Evolutionary conservation across 2,797 vertebrate species (phyloP), one percentile per base, ranked within the genome.

Genomic region (Monodelphis domestica): DNA sequence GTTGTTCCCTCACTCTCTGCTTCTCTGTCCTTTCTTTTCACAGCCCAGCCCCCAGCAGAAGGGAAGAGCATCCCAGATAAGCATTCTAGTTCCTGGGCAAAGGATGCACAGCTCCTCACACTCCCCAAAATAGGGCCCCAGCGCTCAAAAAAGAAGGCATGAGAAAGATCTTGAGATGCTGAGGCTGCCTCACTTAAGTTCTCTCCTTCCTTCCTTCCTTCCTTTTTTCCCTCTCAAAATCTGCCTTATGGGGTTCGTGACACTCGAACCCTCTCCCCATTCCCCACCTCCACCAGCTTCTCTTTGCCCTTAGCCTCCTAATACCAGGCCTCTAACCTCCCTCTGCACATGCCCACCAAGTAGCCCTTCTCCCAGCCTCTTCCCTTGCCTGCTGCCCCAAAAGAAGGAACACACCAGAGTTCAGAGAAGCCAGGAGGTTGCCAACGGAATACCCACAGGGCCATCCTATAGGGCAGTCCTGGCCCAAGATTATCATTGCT

Each of bases 301-400:
- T 45, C 54, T 30, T 52, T 70, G 21, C 52, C n/a, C 51, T 53
- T 52, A 54, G 21, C 33, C 29, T 52, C 70, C n/a, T 12, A 38
- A 30, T 5, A n/a, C 51, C 50, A 70, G 33, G 45, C 51, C 38
- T 38, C 30, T 11, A 84, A 84, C 7, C 38, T 52, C 12, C 33
- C 7, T 88, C 29, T 88, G 53, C 29, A 14, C 6, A 7, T 88
- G 50, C 17, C 52, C 52, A 52, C n/a, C 87, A 5, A 53, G 52
- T 15, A 24, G 6, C 30, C 70, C 90, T 91, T 93, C 89, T 94
- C 95, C 94, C 78, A 93, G 38, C 91, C 92, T 94, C 70, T 63
- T 50, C 6, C 88, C 91, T 95, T 21, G 0, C 90, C 29, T n/a
- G 50, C 94, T 52, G 54, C 89, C 54, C 95, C 5, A 88, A 53